Conservation (phyloP, 1,140 invertebrate genomes). For the Hydropsyche tenuis region DNA sequence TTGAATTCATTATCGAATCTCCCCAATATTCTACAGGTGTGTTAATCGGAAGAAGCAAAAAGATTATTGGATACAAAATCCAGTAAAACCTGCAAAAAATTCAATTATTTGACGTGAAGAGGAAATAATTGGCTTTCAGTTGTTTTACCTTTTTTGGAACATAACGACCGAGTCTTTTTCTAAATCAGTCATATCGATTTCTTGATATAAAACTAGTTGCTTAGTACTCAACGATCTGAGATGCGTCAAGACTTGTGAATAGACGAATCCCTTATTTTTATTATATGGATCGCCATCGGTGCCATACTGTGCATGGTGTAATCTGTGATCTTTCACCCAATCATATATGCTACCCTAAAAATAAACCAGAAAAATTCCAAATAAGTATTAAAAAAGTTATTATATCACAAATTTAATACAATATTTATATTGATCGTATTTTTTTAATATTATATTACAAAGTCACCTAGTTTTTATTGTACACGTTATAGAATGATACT, state of each 20-base stretch:
- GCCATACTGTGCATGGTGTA: slow-evolving; percentile 88
- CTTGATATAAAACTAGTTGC: slow-evolving; percentile 71
- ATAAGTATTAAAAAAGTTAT: neutral
- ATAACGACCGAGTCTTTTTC: slow-evolving; percentile 82
- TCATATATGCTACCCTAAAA: slow-evolving; percentile 77
- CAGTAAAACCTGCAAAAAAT: slow-evolving; percentile 69
- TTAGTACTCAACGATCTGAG: slow-evolving; percentile 73
- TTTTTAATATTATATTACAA: no score
- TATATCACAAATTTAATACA: no score
- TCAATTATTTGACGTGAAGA: neutral
- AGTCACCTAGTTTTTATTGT: no score
- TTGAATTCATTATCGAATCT: slow-evolving; percentile 66
- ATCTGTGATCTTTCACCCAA: slow-evolving; percentile 82
- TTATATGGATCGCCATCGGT: slow-evolving; percentile 92
- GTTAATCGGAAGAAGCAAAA: slow-evolving; percentile 74
- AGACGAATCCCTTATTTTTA: slow-evolving; percentile 83
- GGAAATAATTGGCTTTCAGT: neutral
- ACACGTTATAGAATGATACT: no score
- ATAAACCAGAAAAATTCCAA: neutral
- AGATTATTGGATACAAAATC: slow-evolving; percentile 70
- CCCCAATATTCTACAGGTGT: slow-evolving; percentile 77
- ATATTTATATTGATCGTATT: no score
- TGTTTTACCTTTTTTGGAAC: slow-evolving; percentile 85
- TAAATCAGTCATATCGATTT: slow-evolving; percentile 87
- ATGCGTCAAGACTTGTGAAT: slow-evolving; percentile 79